Base-by-base conservation (phyloP, 2,888 invertebrate species). In the Ichneumoninae sp. region DNA sequence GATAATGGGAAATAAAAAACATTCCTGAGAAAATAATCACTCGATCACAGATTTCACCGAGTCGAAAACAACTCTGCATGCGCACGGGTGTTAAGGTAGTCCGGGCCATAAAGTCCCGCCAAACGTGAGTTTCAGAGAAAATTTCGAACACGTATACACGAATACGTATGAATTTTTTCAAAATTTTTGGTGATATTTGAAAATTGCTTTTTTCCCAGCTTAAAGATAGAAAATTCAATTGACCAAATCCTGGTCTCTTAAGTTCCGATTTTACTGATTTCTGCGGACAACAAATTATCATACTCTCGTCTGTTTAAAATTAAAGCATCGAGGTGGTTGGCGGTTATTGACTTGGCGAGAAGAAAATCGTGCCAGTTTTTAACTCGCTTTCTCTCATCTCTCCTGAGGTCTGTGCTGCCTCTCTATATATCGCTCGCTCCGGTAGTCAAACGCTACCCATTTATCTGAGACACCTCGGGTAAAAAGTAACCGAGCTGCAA, bases 371-470 rank as follows among this genome's bases (percentile, higher is more conserved):
- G 13, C 22, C 33, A 44, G 30, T 66, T 22, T 26, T 65, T 7
- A 22, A 70, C 44, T 26, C 52, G 44, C 19, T 44, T 72, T 62
- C 54, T 57, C 62, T 40, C 65, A 47, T 65, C 22, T 7, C 26
- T 19, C 33, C 33, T 3, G 1, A 30, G 50, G 8, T 26, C 26
- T 44, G 50, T 19, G 30, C 6, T 74, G 44, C 6, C 69, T 70
- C 52, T n/a, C 10, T 36, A 10, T 70, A 0, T 33, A 8, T 47
- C 40, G 70, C 50, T 16, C 47, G 22, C 57, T 74, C 36, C 68
- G 52, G 79, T 86, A 84, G 80, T 84, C 83, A 77, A 77, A 76
- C 80, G 74, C 80, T 80, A 87, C 84, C 82, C 72, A 86, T 86
- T 86, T 87, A 60, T 71, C 72, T 65, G 54, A 71, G 54, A 80